These are phyloP conservation scores for Holothuria glaberrima DNA, from an alignment of 35 echinoderm and acorn worm species.

Conservation along the genomic window DNA sequence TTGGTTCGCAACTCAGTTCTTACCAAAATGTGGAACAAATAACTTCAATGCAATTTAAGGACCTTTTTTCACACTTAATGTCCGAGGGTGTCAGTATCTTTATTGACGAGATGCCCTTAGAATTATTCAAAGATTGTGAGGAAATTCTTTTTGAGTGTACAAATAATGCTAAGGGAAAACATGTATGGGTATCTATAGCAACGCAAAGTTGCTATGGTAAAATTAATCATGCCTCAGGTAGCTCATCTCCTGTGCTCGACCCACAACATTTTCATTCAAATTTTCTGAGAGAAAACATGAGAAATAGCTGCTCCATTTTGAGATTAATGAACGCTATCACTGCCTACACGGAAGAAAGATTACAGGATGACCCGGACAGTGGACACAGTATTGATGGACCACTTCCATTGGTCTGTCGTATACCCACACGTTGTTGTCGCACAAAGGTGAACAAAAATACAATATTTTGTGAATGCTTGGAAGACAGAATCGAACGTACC, in stretches of 20 bases:
- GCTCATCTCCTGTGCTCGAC: too few relatives aligned
- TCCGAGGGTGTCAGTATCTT: too few relatives aligned
- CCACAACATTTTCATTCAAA: neutral
- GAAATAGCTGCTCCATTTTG: neutral
- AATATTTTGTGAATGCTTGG: neutral
- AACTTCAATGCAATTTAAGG: neutral
- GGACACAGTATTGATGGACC: neutral
- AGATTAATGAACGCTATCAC: neutral
- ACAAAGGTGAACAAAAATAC: neutral
- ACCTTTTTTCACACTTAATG: too few relatives aligned
- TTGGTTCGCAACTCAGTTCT: too few relatives aligned
- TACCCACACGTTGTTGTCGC: too few relatives aligned
- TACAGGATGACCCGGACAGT: neutral
- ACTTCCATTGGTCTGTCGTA: too few relatives aligned
- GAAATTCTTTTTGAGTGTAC: too few relatives aligned
- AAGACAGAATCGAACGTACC: neutral
- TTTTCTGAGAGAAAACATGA: neutral
- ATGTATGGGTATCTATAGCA: slow-evolving; percentile 9
- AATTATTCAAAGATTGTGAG: too few relatives aligned
- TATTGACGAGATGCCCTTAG: too few relatives aligned
- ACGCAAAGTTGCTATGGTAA: neutral
- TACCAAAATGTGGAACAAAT: neutral
- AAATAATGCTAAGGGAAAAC: too few relatives aligned
- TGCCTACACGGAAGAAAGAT: neutral
- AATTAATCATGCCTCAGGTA: too few relatives aligned